Percentiles rank a stretch among this genome's conserved stretches.
phyloP scores from a whole-genome alignment of 1,140 invertebrate genomes.

The Drosophila repletoides region DNA sequence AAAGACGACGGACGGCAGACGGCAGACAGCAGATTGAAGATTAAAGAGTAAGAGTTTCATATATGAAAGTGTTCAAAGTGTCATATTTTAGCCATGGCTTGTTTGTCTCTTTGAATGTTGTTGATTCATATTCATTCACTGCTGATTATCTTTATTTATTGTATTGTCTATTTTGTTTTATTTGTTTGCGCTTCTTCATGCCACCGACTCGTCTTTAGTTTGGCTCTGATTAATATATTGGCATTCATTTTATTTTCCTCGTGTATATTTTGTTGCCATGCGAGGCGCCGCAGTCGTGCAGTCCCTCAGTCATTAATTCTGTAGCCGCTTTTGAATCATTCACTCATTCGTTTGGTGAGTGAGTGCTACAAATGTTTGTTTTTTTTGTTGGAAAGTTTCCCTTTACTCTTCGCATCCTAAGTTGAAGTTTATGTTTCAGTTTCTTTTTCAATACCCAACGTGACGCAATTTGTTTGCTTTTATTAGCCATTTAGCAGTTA shows the following conservation, averaged over 20 bases:
- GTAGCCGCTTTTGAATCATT: conserved; percentile 26
- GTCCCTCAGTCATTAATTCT: too few relatives aligned
- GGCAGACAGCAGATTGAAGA: not conserved
- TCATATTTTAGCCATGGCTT: not conserved
- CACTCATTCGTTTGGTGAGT: conserved; percentile 22
- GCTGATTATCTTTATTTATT: conserved; percentile 22
- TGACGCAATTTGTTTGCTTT: conserved; percentile 64
- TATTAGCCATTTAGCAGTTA: conserved; percentile 76
- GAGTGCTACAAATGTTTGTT: too few relatives aligned
- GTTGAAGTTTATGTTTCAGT: not conserved
- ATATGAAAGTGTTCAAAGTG: conserved; percentile 20
- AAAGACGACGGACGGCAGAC: not conserved
- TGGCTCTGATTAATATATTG: conserved; percentile 47
- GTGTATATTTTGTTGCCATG: conserved; percentile 19
- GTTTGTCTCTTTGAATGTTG: conserved; percentile 2
- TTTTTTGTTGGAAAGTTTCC: conserved; percentile 11
- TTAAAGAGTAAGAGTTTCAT: not conserved
- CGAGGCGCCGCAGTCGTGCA: conserved; percentile 32
- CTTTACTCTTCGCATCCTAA: conserved; percentile 13
- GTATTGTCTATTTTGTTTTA: conserved; percentile 8
- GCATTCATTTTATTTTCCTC: conserved; percentile 8
- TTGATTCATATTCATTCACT: conserved; percentile 5
- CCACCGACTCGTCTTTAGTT: not conserved
- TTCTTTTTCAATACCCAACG: conserved; percentile 12
- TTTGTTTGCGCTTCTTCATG: conserved; percentile 24